Percentiles rank a stretch among this genome's conserved stretches.
Evolutionary conservation across 2,888 invertebrate genomes (phyloP).

Genomic region (Noctua janthe): DNA sequence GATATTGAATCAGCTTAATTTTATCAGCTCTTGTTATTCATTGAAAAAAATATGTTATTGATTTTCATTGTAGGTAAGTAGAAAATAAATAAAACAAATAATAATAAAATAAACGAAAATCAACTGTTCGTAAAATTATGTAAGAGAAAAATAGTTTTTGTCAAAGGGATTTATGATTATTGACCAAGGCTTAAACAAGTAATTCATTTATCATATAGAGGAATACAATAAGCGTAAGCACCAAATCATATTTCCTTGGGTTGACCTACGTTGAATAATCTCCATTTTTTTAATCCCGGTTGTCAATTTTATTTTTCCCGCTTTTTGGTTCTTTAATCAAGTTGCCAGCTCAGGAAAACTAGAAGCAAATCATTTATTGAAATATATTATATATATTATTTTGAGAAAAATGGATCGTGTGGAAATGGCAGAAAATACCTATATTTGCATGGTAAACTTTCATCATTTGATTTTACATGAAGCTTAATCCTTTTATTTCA

Average conservation of each 20-base stretch:
- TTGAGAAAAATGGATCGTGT: background rate
- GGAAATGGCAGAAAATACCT: background rate
- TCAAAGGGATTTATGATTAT: background rate
- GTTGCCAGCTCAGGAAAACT: background rate
- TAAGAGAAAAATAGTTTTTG: background rate
- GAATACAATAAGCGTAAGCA: background rate
- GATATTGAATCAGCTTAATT: conserved; percentile 14
- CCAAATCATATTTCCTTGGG: background rate
- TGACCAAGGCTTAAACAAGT: background rate
- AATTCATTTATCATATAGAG: background rate
- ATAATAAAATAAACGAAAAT: background rate
- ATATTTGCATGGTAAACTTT: background rate
- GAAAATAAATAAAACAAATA: too few species aligned
- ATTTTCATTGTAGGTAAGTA: background rate
- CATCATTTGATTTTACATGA: background rate
- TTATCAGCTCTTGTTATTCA: background rate
- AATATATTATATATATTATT: background rate
- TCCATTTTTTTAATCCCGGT: background rate
- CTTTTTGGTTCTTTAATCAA: background rate
- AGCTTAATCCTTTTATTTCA: background rate
- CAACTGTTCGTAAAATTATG: background rate
- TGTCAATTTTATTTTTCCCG: background rate
- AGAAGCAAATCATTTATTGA: background rate
- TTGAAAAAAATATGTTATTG: background rate
- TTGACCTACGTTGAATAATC: background rate